A percentile compares a stretch with the other conserved stretches of the same genome.
Evolutionary conservation across 2,888 invertebrate genomes (phyloP).

Genomic region (Dasysyrphus tricinctus): DNA sequence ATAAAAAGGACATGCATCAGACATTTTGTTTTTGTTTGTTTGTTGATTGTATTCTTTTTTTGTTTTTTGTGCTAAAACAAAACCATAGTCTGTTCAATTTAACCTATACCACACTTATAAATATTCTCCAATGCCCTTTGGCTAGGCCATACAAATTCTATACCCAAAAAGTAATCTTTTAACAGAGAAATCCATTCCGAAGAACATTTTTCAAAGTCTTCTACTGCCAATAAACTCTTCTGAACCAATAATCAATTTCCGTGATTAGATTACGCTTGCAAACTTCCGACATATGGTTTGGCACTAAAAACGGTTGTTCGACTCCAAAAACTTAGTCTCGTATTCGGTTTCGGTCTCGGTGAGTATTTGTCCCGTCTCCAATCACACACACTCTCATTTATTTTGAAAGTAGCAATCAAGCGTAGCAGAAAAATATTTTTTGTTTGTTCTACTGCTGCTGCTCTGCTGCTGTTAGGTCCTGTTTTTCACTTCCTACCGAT

Average conservation of each 20-base stretch:
- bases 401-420: constrained; percentile 63
- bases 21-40: neutral
- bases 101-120: neutral
- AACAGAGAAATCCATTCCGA: constrained; percentile 38
- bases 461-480: constrained; percentile 7
- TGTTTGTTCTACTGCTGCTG: constrained; percentile 29
- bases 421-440: constrained; percentile 63
- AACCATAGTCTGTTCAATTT: neutral
- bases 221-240: constrained; percentile 72
- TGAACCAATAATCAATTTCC: constrained; percentile 80
- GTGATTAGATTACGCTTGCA: constrained; percentile 80
- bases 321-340: constrained; percentile 66
- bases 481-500: constrained; percentile 53
- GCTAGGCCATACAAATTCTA: constrained; percentile 4
- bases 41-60: neutral
- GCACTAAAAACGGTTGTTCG: constrained; percentile 75
- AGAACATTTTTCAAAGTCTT: constrained; percentile 58
- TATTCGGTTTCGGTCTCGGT: constrained; percentile 46
- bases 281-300: constrained; percentile 80
- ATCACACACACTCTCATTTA: constrained; percentile 2
- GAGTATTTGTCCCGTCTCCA: constrained; percentile 51
- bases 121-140: constrained; percentile 13
- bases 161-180: constrained; percentile 39
- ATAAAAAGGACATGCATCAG: constrained; percentile 27
- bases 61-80: neutral